Evolutionary conservation across 2,113 vertebrate species (phyloP).

Genomic region (Montifringilla adamsi): DNA sequence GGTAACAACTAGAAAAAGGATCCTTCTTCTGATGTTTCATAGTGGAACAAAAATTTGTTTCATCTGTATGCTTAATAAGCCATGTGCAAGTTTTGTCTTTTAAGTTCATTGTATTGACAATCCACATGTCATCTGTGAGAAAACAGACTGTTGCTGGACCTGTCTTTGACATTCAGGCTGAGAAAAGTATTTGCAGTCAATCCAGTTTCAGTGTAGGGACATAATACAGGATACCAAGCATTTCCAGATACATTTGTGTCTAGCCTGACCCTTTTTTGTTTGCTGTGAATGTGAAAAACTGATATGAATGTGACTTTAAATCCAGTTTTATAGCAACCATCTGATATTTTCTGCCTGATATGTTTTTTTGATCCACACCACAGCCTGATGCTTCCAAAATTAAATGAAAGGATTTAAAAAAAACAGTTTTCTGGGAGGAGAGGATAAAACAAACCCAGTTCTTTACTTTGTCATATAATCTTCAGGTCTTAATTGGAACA

Average conservation of each 20-base stretch:
- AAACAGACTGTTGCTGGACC: neutral
- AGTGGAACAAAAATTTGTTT: neutral
- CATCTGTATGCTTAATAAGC: neutral
- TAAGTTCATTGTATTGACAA: neutral
- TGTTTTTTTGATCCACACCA: neutral
- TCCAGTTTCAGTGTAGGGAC: neutral
- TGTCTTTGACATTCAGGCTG: neutral
- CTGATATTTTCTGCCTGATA: neutral
- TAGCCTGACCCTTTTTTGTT: neutral
- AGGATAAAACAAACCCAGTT: neutral
- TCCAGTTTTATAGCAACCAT: neutral
- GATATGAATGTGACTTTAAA: neutral
- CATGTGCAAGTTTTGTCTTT: neutral
- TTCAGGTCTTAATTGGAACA: neutral
- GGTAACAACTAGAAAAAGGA: neutral
- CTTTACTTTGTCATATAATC: neutral
- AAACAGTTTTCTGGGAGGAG: neutral
- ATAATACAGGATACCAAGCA: neutral
- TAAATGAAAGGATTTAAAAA: neutral
- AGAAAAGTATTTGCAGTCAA: neutral
- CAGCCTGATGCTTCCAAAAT: neutral
- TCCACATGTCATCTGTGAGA: neutral
- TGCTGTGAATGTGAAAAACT: neutral
- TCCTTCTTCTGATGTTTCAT: neutral
- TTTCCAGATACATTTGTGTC: neutral